Conservation (phyloP, 2,113 vertebrate species). For the Myotis brandtii region DNA sequence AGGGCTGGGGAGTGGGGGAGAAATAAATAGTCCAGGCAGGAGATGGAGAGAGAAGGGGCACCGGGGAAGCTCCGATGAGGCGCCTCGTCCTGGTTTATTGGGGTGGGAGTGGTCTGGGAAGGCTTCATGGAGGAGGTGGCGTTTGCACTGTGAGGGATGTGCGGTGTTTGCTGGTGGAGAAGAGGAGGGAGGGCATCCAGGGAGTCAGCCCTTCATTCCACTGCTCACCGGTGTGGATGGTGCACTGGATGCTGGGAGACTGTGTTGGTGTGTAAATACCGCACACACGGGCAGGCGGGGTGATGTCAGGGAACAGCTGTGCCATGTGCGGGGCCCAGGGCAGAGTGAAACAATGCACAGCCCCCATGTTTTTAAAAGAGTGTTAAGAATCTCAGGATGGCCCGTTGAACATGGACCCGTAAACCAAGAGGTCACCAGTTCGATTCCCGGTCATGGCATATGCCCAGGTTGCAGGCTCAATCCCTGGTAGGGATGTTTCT, state of each 20-base stretch:
- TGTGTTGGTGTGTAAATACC: background rate
- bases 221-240: too few relatives aligned
- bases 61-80: background rate
- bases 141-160: background rate
- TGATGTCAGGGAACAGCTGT: too few relatives aligned
- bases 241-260: background rate
- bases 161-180: background rate
- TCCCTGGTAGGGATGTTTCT: too few relatives aligned
- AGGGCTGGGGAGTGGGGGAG: accelerated
- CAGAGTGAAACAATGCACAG: too few relatives aligned
- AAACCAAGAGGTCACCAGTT: too few relatives aligned
- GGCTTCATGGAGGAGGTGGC: background rate
- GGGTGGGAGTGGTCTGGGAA: background rate
- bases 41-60: background rate
- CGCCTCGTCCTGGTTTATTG: background rate
- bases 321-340: too few relatives aligned
- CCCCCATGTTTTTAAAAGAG: too few relatives aligned
- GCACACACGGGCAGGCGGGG: background rate
- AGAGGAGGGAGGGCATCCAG: background rate
- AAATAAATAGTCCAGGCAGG: background rate
- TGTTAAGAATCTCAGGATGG: too few relatives aligned
- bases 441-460: too few relatives aligned
- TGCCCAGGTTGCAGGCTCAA: too few relatives aligned
- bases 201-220: background rate
- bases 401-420: too few relatives aligned